Percentiles rank a stretch among this genome's conserved stretches.
These are phyloP conservation scores for Chrysina gloriosa DNA, from an alignment of 2,888 invertebrate species.

Conservation along the genomic window DNA sequence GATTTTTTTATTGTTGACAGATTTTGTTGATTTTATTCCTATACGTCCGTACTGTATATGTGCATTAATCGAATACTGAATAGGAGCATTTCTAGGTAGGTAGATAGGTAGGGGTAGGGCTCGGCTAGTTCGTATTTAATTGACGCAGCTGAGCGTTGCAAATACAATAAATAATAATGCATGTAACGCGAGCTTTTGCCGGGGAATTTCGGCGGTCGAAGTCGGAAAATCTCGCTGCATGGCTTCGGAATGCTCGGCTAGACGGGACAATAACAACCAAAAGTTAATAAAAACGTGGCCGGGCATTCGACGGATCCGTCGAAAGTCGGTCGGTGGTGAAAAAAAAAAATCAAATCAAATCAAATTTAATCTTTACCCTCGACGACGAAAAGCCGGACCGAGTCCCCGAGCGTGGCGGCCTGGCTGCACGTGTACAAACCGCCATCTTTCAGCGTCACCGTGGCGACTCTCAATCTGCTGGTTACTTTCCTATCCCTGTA, in stretches of 20 bases:
- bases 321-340: background rate
- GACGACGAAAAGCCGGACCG: conserved; percentile 72
- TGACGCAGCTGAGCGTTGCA: conserved; percentile 34
- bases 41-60: no score
- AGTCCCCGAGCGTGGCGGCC: conserved; percentile 69
- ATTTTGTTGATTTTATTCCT: no score
- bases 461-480: conserved; percentile 72
- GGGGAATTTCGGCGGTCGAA: conserved; percentile 29
- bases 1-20: background rate
- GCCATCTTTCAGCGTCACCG: conserved; percentile 68
- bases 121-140: conserved; percentile 4
- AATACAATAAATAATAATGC: conserved; percentile 39
- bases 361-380: conserved; percentile 67
- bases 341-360: no score
- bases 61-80: no score
- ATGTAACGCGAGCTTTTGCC: conserved; percentile 22
- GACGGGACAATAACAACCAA: conserved; percentile 58
- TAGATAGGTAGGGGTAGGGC: no score
- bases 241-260: conserved; percentile 71
- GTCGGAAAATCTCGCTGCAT: conserved; percentile 73
- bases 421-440: conserved; percentile 77
- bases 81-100: no score
- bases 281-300: conserved; percentile 34
- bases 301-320: background rate
- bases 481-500: conserved; percentile 70